Evolutionary conservation across 1,140 invertebrate species (phyloP), one percentile per base, ranked within the genome.

Genomic region (Hycleus cichorii): DNA sequence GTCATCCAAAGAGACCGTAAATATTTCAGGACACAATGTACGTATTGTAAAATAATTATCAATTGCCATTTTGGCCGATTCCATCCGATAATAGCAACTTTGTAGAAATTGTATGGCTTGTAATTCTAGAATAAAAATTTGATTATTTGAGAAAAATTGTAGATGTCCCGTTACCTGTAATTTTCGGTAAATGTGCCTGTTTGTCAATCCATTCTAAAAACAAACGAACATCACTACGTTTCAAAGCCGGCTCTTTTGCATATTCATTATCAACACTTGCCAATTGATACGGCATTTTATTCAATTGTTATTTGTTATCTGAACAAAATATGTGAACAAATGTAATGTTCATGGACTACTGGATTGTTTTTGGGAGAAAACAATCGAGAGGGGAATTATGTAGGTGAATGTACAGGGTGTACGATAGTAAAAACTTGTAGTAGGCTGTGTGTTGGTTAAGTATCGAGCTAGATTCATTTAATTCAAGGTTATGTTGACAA

Each of bases 31-130:
- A 51, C 77, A 71, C 60, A 80, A 77, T 6, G 83, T 83, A 64
- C 81, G 74, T 26, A 80, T 71, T 4, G 82, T 84, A 58, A 78
- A 83, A 67, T 79, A 83, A 8, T 77, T 77, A 50, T 85, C 82
- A 24, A 87, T 79, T 2, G 80, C 79, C 27, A 69, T 69, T 67
- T 87, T 86, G 0, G 83, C 77, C 40, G 74, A 63, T 58, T 86
- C 83, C 54, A 80, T 71, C 45, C 78, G 76, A 58, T 77, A 80
- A 51, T 80, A 76, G 71, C 83, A 84, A 57, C 82, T 80, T 58
- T 83, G 78, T 49, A 83, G 75, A 64, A 83, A 84, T 39, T 83
- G 63, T 39, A 81, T 74, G 0, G 83, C 64, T 58, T 84, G 80
- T 10, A 78, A 72, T 68, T 85, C 82, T 75, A 72, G 60, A 72